A percentile compares a stretch with the other conserved stretches of the same genome.
phyloP scores from a whole-genome alignment of 2,113 vertebrate genomes.

The Corvus hawaiiensis region DNA sequence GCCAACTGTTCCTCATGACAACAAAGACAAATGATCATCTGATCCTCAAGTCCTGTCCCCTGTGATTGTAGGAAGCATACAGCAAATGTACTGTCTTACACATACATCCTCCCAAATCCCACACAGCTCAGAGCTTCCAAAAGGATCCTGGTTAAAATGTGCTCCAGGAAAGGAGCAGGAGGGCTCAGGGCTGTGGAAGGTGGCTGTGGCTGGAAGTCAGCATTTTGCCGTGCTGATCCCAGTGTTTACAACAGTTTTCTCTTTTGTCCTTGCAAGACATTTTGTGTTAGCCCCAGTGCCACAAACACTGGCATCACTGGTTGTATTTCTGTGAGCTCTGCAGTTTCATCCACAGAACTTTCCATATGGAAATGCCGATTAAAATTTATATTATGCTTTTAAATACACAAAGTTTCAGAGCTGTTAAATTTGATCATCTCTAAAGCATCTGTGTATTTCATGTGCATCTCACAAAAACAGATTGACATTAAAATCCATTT shows the following conservation, averaged over 20 bases:
- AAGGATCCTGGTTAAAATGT: background rate
- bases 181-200: background rate
- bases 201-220: background rate
- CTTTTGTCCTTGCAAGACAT: background rate
- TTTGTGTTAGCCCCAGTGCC: background rate
- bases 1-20: background rate
- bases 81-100: background rate
- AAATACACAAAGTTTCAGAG: background rate
- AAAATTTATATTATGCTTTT: conserved; percentile 11
- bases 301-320: background rate
- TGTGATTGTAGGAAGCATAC: background rate
- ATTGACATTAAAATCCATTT: conserved; percentile 7
- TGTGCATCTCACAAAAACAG: background rate
- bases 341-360: background rate
- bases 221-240: background rate
- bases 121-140: background rate
- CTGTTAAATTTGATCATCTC: background rate
- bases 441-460: conserved; percentile 9
- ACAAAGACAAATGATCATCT: background rate
- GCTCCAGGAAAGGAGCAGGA: background rate
- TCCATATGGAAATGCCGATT: background rate
- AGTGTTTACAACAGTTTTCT: background rate
- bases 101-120: background rate
- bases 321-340: background rate
- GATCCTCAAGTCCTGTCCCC: background rate